Conservation (phyloP, 2,113 vertebrate genomes). For the Zootoca vivipara region DNA sequence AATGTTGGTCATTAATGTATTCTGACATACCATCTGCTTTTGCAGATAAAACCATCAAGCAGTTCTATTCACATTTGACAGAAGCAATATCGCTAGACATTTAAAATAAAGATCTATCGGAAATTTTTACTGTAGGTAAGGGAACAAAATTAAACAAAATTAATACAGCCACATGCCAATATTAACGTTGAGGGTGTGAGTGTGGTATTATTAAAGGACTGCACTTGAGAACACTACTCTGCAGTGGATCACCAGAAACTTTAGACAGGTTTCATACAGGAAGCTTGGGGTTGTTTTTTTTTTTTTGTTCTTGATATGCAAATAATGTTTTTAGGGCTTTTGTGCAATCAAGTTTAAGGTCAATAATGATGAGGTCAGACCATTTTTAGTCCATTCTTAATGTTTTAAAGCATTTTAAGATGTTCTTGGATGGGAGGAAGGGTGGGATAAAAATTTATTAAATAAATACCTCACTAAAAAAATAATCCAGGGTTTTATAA, state of each 20-base stretch:
- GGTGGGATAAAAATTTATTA: too few species aligned
- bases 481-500: background rate
- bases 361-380: too few species aligned
- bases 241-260: conserved; percentile 22
- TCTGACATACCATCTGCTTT: conserved; percentile 38
- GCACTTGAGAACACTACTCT: background rate
- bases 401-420: too few species aligned
- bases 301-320: background rate
- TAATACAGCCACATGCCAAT: background rate
- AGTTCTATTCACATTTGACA: conserved; percentile 47
- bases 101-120: conserved; percentile 39
- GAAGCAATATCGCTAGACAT: conserved; percentile 45
- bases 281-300: background rate
- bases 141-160: conserved; percentile 36
- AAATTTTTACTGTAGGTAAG: conserved; percentile 23
- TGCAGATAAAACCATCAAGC: conserved; percentile 53
- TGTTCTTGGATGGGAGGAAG: too few species aligned
- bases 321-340: background rate
- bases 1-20: conserved; percentile 42
- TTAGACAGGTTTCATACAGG: background rate
- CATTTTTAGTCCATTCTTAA: too few species aligned
- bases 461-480: too few species aligned
- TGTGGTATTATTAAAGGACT: conserved; percentile 26
- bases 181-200: conserved; percentile 17
- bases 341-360: too few species aligned